Percentiles rank a stretch among this genome's conserved stretches.
These are phyloP conservation scores for Pygmarrhopalites habei DNA, from an alignment of 1,140 invertebrate species.

Conservation along the genomic window DNA sequence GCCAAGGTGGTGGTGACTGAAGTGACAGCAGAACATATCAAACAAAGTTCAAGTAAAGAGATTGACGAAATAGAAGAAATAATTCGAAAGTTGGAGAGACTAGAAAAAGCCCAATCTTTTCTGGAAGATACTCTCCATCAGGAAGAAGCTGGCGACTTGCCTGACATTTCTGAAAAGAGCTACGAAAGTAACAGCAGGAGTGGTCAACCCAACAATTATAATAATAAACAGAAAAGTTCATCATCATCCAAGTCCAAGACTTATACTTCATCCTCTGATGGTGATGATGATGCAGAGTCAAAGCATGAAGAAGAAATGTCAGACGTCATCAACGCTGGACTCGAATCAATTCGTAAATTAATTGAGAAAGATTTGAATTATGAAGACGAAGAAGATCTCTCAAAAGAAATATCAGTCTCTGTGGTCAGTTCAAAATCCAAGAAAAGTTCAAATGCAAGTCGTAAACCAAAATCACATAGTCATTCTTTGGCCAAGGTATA, in stretches of 20 bases:
- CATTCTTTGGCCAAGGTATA: too few relatives aligned
- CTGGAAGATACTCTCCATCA: constrained; percentile 18
- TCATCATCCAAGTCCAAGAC: too few relatives aligned
- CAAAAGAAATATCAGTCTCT: background rate
- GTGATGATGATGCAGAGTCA: background rate
- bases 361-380: constrained; percentile 3
- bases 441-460: background rate
- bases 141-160: background rate
- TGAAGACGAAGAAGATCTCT: background rate
- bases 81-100: constrained; percentile 19
- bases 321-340: background rate
- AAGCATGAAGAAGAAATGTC: constrained; percentile 5
- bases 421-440: background rate
- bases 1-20: too few relatives aligned
- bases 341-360: constrained; percentile 2
- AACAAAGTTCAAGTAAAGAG: too few relatives aligned
- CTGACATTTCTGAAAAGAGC: background rate
- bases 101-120: constrained; percentile 16
- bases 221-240: too few relatives aligned
- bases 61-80: constrained; percentile 15
- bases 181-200: too few relatives aligned
- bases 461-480: background rate
- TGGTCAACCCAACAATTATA: too few relatives aligned
- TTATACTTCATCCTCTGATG: background rate
- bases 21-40: too few relatives aligned